Evolutionary conservation across 1,140 invertebrate species (phyloP).

Genomic region (Cardiocondyla obscurior): DNA sequence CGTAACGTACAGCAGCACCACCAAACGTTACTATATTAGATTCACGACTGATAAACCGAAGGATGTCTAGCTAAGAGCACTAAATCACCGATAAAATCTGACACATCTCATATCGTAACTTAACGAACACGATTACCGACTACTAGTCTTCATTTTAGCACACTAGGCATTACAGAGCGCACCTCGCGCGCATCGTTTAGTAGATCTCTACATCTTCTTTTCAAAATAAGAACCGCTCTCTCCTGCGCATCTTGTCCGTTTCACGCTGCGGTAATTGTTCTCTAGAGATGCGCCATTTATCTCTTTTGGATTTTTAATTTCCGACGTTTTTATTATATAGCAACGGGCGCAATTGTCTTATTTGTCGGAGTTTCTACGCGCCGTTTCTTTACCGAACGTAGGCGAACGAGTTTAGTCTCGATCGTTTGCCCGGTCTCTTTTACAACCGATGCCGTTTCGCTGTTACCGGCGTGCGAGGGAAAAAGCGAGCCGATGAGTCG

Average conservation of each 20-base stretch:
- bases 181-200: no score
- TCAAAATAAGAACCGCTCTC: no score
- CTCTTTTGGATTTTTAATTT: background rate
- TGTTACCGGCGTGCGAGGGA: background rate
- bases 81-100: slow-evolving; percentile 50
- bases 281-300: background rate
- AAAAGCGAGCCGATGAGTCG: slow-evolving; percentile 14
- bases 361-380: background rate
- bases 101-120: background rate
- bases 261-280: background rate
- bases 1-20: background rate
- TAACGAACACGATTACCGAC: background rate
- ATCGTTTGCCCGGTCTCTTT: background rate
- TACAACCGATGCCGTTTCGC: background rate
- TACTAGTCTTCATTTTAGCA: background rate
- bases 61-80: background rate
- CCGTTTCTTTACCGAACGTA: slow-evolving; percentile 10
- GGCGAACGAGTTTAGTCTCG: background rate
- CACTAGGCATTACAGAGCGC: no score
- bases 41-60: background rate
- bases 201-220: no score
- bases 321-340: background rate
- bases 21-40: slow-evolving; percentile 18
- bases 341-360: background rate
- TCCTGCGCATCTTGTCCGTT: background rate